Conservation (phyloP, 35 echinoderm and acorn worm species). For the Ophiothrix spiculata region DNA sequence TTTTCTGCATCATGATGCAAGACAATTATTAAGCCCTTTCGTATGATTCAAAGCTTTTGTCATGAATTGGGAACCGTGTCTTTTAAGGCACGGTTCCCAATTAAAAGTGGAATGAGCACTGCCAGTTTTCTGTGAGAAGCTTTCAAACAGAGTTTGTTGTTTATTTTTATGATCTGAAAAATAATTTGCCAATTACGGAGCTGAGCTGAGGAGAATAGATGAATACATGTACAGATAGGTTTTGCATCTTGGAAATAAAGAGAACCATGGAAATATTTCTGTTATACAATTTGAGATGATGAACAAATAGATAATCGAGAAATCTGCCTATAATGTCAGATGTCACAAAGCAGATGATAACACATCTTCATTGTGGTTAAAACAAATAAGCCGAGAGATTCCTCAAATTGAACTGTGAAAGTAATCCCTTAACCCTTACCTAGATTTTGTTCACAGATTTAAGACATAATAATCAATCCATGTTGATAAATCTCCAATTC, state of each 20-base stretch:
- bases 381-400: too few relatives aligned
- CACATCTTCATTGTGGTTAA: not conserved
- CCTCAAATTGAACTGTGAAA: not conserved
- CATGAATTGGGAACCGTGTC: too few relatives aligned
- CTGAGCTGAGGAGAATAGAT: too few relatives aligned
- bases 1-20: too few relatives aligned
- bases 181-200: too few relatives aligned
- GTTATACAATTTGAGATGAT: not conserved
- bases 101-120: too few relatives aligned
- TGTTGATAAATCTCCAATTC: slow-evolving; percentile 63
- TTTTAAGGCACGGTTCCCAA: too few relatives aligned
- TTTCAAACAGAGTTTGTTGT: too few relatives aligned
- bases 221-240: not conserved
- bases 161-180: too few relatives aligned
- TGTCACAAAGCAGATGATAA: not conserved
- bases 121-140: too few relatives aligned
- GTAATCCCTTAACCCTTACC: slow-evolving; percentile 35
- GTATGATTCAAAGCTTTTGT: too few relatives aligned
- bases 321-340: not conserved
- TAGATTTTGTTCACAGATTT: slow-evolving; percentile 79
- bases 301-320: not conserved
- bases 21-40: too few relatives aligned
- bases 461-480: slow-evolving; percentile 45
- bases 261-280: not conserved
- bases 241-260: not conserved